Conservation (phyloP, 2,113 vertebrate species). For the Neoarius graeffei region DNA sequence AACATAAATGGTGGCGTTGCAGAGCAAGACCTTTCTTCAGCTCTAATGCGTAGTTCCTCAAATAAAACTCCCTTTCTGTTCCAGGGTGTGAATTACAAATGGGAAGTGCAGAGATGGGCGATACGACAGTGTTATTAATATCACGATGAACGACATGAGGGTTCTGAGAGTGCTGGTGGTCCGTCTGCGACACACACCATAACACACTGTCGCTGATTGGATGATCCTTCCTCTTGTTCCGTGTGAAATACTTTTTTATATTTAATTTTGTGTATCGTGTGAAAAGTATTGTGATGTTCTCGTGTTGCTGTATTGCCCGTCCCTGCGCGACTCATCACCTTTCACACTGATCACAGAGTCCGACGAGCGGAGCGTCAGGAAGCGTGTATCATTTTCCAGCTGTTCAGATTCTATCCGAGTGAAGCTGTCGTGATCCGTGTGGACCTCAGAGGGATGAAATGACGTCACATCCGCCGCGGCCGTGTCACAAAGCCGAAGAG, state of each 20-base stretch:
- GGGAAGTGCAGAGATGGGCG: neutral
- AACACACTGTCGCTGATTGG: neutral
- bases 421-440: too few relatives aligned
- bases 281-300: too few relatives aligned
- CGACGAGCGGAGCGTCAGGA: too few relatives aligned
- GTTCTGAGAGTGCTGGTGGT: neutral
- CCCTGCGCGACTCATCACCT: too few relatives aligned
- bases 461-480: too few relatives aligned
- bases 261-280: too few relatives aligned
- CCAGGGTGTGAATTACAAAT: fast-evolving
- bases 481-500: too few relatives aligned
- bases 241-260: neutral
- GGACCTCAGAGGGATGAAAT: too few relatives aligned
- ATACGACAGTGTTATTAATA: neutral
- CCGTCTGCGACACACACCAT: neutral
- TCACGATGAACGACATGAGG: neutral
- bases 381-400: too few relatives aligned
- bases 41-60: neutral
- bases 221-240: neutral
- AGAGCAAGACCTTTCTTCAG: neutral
- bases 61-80: neutral
- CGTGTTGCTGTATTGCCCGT: too few relatives aligned
- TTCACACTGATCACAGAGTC: too few relatives aligned
- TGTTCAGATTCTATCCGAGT: too few relatives aligned
- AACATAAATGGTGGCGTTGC: neutral